These are phyloP conservation scores for Trogon surrucura DNA, from an alignment of 2,113 vertebrate species.

Conservation along the genomic window DNA sequence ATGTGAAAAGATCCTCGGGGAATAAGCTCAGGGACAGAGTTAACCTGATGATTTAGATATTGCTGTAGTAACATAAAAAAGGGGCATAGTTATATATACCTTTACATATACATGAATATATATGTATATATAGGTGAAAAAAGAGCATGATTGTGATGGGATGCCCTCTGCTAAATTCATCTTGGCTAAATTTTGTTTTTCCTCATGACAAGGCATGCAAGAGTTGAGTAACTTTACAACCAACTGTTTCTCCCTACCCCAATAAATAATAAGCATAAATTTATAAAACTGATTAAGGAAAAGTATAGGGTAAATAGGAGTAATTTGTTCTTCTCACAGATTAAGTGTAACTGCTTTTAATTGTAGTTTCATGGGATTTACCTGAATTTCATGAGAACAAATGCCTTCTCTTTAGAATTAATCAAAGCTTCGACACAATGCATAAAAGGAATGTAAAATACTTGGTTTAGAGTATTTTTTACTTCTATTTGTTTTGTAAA, in stretches of 20 bases:
- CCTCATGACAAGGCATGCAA: background rate
- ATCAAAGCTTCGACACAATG: constrained; percentile 42
- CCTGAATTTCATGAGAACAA: constrained; percentile 55
- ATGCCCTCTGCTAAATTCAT: background rate
- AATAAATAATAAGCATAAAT: background rate
- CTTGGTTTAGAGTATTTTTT: constrained; percentile 54
- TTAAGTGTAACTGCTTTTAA: constrained; percentile 44
- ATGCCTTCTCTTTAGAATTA: constrained; percentile 57
- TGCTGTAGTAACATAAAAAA: background rate
- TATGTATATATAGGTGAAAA: background rate
- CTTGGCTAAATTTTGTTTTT: background rate
- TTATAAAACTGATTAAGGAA: constrained; percentile 6
- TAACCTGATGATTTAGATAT: background rate
- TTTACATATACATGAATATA: background rate
- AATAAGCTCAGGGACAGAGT: background rate
- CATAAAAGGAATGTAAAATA: constrained; percentile 66
- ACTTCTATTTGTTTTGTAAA: constrained; percentile 67
- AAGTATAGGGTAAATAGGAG: constrained; percentile 33
- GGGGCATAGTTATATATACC: background rate
- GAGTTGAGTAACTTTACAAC: background rate
- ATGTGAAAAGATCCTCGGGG: background rate
- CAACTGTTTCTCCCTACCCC: background rate
- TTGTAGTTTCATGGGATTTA: constrained; percentile 56
- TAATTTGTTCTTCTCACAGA: background rate
- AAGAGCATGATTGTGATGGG: background rate